phyloP scores from a whole-genome alignment of 1,140 invertebrate genomes.

The Schlechtendalia chinensis region DNA sequence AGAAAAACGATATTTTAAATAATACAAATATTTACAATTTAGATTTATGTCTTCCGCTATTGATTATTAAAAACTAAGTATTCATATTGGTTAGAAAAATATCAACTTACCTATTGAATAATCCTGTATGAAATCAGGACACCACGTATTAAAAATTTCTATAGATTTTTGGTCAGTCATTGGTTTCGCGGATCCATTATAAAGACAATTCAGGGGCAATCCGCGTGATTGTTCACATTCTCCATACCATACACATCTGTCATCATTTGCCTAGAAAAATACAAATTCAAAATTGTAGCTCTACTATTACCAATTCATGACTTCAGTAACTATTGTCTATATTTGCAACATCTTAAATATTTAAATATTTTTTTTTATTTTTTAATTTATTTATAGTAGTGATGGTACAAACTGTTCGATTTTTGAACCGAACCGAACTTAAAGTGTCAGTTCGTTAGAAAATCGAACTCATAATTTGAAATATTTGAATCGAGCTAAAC shows the following conservation, averaged over 20 bases:
- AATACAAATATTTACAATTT: no score
- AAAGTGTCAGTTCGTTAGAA: no score
- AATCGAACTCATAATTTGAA: no score
- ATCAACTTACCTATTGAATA: constrained; percentile 52
- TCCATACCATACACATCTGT: constrained; percentile 77
- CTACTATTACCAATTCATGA: no score
- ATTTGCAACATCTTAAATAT: no score
- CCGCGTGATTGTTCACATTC: constrained; percentile 61
- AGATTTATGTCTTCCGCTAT: neutral
- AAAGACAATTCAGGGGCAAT: constrained; percentile 64
- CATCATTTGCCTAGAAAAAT: constrained; percentile 56
- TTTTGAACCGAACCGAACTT: no score
- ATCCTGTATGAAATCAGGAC: constrained; percentile 64
- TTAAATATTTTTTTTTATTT: no score
- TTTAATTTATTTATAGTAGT: no score
- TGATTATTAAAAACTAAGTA: constrained; percentile 12
- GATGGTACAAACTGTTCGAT: no score
- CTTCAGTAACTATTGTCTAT: no score
- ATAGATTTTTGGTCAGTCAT: constrained; percentile 58
- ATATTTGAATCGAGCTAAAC: no score
- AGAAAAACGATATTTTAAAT: neutral
- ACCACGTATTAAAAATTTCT: constrained; percentile 64
- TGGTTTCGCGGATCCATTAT: constrained; percentile 68
- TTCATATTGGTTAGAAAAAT: neutral
- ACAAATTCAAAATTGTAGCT: no score